Conservation (phyloP, 2,888 invertebrate genomes). For the Melolontha melolontha region DNA sequence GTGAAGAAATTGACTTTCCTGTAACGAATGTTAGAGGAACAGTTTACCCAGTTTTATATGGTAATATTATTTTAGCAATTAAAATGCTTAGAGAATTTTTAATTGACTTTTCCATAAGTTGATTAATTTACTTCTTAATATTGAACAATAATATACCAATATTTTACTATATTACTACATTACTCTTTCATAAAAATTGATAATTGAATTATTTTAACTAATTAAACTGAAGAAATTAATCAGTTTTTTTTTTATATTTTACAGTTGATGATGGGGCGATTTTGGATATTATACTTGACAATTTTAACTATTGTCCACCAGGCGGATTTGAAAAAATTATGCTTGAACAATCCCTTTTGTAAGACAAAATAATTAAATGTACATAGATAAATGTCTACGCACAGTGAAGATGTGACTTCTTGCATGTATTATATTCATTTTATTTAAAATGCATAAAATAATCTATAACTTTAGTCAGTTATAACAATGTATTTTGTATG, state of each 20-base stretch:
- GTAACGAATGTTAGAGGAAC: conserved; percentile 90
- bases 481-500: too few relatives aligned
- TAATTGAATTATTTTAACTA: conserved; percentile 9
- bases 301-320: conserved; percentile 86
- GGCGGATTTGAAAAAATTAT: conserved; percentile 94
- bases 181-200: neutral
- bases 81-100: too few relatives aligned
- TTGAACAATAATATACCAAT: too few relatives aligned
- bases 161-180: neutral
- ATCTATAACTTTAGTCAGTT: too few relatives aligned
- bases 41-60: conserved; percentile 92
- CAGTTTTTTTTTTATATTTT: conserved; percentile 59
- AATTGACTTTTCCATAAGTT: too few relatives aligned
- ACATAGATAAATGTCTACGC: neutral
- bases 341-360: conserved; percentile 96
- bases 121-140: too few relatives aligned
- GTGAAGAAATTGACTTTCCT: conserved; percentile 86
- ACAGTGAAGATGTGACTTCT: too few relatives aligned
- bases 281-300: conserved; percentile 92
- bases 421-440: too few relatives aligned
- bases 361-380: conserved; percentile 63
- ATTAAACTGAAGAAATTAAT: neutral
- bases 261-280: conserved; percentile 98
- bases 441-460: too few relatives aligned
- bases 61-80: conserved; percentile 68